A percentile compares a stretch with the other conserved stretches of the same genome.
Evolutionary conservation across 2,797 vertebrate species (phyloP).

Genomic region (Lophius americanus): DNA sequence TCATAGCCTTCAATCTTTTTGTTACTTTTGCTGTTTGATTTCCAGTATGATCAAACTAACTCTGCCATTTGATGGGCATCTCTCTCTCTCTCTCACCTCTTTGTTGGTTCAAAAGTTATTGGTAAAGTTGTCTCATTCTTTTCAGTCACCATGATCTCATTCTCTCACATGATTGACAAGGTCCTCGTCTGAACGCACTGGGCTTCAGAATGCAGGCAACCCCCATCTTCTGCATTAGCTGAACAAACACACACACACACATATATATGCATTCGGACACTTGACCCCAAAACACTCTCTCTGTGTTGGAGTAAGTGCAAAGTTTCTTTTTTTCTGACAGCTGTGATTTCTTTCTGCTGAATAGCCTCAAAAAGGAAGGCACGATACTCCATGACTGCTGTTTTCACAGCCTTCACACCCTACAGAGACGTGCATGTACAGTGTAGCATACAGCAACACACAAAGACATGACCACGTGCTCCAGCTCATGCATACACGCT

Average conservation of each 20-base stretch:
- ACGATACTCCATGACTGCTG: slow-evolving; percentile 65
- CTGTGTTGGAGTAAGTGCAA: slow-evolving; percentile 76
- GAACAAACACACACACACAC: slow-evolving; percentile 41
- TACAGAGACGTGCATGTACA: too few relatives aligned
- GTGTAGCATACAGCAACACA: slow-evolving; percentile 19
- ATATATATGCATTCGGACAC: background rate
- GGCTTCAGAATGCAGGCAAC: slow-evolving; percentile 81
- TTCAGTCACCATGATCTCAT: slow-evolving; percentile 66
- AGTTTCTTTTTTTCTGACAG: slow-evolving; percentile 77
- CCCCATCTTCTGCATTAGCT: slow-evolving; percentile 65
- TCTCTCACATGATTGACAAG: slow-evolving; percentile 84
- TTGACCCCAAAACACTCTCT: slow-evolving; percentile 41
- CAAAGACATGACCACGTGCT: slow-evolving; percentile 23
- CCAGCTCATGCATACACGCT: slow-evolving; percentile 6
- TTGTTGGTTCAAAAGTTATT: slow-evolving; percentile 70
- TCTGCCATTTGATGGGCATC: slow-evolving; percentile 16
- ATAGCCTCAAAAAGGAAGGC: slow-evolving; percentile 71
- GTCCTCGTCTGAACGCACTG: slow-evolving; percentile 81
- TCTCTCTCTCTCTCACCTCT: slow-evolving; percentile 33
- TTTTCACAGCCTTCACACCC: slow-evolving; percentile 4
- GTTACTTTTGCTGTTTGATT: slow-evolving; percentile 23
- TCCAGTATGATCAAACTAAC: slow-evolving; percentile 12
- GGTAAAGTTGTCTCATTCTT: slow-evolving; percentile 85
- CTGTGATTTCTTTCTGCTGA: slow-evolving; percentile 75
- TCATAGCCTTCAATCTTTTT: slow-evolving; percentile 39